Conservation (phyloP, 2,888 invertebrate genomes). For the Drosophila lacicola region DNA sequence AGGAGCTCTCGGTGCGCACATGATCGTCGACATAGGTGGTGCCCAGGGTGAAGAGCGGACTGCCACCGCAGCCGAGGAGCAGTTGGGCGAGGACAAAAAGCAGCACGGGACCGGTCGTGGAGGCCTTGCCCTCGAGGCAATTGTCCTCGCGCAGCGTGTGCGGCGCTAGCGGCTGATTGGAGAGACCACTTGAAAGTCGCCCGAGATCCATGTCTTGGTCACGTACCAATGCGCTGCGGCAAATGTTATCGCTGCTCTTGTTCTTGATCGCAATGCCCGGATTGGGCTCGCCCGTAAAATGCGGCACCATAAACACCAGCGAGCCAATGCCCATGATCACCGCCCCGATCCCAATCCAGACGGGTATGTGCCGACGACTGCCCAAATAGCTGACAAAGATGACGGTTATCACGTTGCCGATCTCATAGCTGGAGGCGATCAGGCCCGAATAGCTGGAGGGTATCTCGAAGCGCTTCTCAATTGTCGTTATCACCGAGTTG, state of each 20-base stretch:
- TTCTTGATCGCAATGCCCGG: conserved; percentile 89
- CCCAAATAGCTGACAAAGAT: conserved; percentile 98
- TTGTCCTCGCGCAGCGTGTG: conserved; percentile 91
- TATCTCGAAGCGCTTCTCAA: conserved; percentile 97
- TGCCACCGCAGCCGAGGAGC: conserved; percentile 96
- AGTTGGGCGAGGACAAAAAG: conserved; percentile 96
- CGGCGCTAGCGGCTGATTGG: conserved; percentile 90
- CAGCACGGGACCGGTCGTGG: conserved; percentile 94
- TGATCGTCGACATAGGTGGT: conserved; percentile 98
- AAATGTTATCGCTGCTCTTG: conserved; percentile 91
- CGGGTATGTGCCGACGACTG: conserved; percentile 95
- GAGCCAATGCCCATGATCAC: conserved; percentile 97
- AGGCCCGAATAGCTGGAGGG: conserved; percentile 96
- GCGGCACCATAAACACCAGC: conserved; percentile 96
- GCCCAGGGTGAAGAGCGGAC: conserved; percentile 96
- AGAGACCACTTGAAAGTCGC: conserved; percentile 89
- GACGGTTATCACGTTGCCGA: conserved; percentile 97
- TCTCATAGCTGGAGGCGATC: conserved; percentile 97
- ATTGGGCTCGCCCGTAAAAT: conserved; percentile 94
- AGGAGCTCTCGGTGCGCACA: conserved; percentile 95
- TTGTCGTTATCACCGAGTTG: conserved; percentile 98
- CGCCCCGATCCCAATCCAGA: conserved; percentile 97
- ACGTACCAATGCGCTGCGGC: conserved; percentile 89
- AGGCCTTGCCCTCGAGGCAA: conserved; percentile 92
- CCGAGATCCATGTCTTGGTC: conserved; percentile 91